Evolutionary conservation across 2,113 vertebrate species (phyloP).

Genomic region (Tor tambroides): DNA sequence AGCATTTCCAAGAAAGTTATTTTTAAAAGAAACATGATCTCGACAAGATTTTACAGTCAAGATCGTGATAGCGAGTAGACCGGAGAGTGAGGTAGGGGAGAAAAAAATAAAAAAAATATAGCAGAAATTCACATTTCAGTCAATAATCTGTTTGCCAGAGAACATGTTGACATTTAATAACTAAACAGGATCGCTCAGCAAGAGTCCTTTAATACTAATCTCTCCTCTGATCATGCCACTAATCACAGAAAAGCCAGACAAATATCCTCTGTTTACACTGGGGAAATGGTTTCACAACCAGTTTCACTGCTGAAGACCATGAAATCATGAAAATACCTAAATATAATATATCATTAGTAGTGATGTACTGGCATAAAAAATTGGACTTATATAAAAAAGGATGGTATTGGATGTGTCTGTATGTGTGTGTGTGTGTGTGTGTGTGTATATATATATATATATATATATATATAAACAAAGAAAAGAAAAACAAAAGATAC

Average conservation of each 20-base stretch:
- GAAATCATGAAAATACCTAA: not conserved
- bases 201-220: conserved; percentile 39
- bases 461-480: too few relatives aligned
- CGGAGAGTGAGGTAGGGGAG: not conserved
- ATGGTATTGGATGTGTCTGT: too few relatives aligned
- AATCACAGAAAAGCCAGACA: conserved; percentile 36
- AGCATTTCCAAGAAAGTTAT: not conserved
- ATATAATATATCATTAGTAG: not conserved
- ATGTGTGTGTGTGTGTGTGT: too few relatives aligned
- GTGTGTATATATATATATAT: too few relatives aligned
- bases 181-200: conserved; percentile 23
- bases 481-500: too few relatives aligned
- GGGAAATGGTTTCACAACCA: not conserved
- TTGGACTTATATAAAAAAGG: not conserved
- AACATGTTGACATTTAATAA: conserved; percentile 23
- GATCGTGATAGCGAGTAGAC: not conserved
- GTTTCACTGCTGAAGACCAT: not conserved
- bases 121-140: not conserved
- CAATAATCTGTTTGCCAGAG: conserved; percentile 20
- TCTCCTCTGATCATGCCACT: conserved; percentile 1
- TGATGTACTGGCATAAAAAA: not conserved
- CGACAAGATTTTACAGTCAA: too few relatives aligned
- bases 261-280: not conserved
- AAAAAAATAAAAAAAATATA: not conserved
- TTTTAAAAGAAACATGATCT: not conserved